Evolutionary conservation across 1,140 invertebrate genomes (phyloP).

Genomic region (Lordiphosa clarofinis): DNA sequence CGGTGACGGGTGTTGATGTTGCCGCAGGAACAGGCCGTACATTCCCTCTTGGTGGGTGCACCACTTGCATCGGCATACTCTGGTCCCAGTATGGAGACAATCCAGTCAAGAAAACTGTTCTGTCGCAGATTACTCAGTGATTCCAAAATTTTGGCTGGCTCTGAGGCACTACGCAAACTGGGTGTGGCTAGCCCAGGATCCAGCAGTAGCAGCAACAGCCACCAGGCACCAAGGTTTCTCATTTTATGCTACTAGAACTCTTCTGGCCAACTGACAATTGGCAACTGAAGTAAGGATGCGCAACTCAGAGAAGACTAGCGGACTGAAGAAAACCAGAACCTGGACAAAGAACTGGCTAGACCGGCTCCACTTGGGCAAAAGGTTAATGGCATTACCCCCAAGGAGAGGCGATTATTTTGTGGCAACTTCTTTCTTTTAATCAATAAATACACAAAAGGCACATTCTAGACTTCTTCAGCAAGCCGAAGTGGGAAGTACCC

Average conservation of each 20-base stretch:
- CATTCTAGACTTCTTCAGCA: conserved; percentile 5
- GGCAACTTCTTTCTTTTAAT: conserved; percentile 45
- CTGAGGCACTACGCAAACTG: conserved; percentile 32
- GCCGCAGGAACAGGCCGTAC: conserved; percentile 81
- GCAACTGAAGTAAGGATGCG: conserved; percentile 41
- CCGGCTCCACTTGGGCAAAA: conserved; percentile 30
- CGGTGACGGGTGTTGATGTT: conserved; percentile 82
- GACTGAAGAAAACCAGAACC: conserved; percentile 24
- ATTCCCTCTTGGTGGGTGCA: conserved; percentile 47
- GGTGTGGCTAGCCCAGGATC: conserved; percentile 34
- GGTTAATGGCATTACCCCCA: conserved; percentile 32
- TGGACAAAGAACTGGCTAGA: conserved; percentile 49
- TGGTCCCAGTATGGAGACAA: conserved; percentile 51
- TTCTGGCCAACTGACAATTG: conserved; percentile 55
- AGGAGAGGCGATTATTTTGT: conserved; percentile 13
- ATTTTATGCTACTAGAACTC: conserved; percentile 36
- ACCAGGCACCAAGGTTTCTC: conserved; percentile 17
- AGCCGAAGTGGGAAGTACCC: conserved; percentile 19
- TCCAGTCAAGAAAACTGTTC: conserved; percentile 65
- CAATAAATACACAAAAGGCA: conserved; percentile 42
- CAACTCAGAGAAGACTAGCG: conserved; percentile 17
- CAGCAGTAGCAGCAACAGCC: conserved; percentile 19
- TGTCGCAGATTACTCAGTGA: conserved; percentile 46
- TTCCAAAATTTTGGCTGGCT: conserved; percentile 56
- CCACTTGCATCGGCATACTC: conserved; percentile 39